Evolutionary conservation across 2,797 vertebrate genomes (phyloP), one percentile per base, ranked within the genome.

Genomic region (Myotis vivesi): DNA sequence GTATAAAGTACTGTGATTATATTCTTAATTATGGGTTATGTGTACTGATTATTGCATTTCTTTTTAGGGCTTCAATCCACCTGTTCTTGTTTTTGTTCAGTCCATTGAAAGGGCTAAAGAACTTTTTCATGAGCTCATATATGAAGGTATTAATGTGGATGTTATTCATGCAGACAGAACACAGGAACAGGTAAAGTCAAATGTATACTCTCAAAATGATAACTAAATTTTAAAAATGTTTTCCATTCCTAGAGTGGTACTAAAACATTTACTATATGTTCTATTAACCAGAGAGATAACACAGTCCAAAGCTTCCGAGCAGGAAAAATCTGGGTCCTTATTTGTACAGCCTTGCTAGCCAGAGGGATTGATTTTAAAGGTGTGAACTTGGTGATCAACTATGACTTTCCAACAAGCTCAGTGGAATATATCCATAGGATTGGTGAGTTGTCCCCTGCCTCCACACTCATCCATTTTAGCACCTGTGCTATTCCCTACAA

Each of bases 291-390:
- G 99, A 99, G 99, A 95, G 99, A 99, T 95, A 99, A 99, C 0
- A 99, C 99, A 5, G 98, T 99, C 22, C 98, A 94, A 96, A 99
- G 99, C 97, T 99, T 99, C 97, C 99, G 99, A 97, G 98, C 99
- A 0, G 99, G 99, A 23, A 99, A 99, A 97, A 99, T 99, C 96
- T 99, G 99, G 99, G 99, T 99, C 94, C 98, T 99, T 95, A 99
- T 99, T 98, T 99, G 99, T 98, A 99, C 99, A 0, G 99, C 99
- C 6, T 98, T 99, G 72, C 98, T 99, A 36, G 99, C 99, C 89
- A 98, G 99, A 98, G 99, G 99, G 49, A 99, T 99, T 69, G 99
- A 99, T 98, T 99, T 99, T 98, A 99, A 99, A 98, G 99, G 99
- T 6, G 99, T 99, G 94, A 99, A 99, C 51, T 98, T 99, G 79